phyloP scores from a whole-genome alignment of 2,797 vertebrate species.

The Semotilus atromaculatus region DNA sequence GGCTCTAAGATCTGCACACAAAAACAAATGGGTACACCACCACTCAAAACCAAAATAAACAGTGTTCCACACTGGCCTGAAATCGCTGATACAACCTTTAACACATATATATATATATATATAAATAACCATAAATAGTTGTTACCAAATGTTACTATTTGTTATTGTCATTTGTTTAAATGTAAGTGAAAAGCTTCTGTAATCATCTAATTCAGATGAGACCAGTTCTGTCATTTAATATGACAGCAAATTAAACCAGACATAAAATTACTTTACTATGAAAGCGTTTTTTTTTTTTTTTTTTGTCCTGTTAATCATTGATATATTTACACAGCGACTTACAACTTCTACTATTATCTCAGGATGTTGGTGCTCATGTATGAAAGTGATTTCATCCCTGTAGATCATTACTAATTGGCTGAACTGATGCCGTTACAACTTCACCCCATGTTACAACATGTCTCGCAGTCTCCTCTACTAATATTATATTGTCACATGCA shows the following conservation, averaged over 20 bases:
- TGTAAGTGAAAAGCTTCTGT: background rate
- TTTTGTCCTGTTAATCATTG: background rate
- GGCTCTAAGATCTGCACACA: too few species aligned
- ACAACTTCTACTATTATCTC: background rate
- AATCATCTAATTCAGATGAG: background rate
- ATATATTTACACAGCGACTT: background rate
- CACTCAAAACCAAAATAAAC: too few species aligned
- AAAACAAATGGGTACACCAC: too few species aligned
- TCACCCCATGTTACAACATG: constrained; percentile 16
- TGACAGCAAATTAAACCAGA: background rate
- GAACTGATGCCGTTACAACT: background rate
- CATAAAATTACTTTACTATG: background rate
- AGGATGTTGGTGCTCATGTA: background rate
- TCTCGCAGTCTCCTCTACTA: background rate
- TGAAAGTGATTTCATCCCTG: background rate
- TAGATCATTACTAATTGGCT: background rate
- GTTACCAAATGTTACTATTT: background rate
- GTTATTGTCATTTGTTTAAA: background rate
- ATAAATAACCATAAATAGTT: background rate
- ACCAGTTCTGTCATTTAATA: background rate
- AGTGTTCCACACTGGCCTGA: too few species aligned
- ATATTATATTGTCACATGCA: constrained; percentile 3
- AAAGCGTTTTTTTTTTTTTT: background rate
- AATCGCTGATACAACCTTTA: too few species aligned
- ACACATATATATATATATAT: too few species aligned